These are phyloP conservation scores for Autographa gamma DNA, from an alignment of 2,888 invertebrate genomes.

Conservation along the genomic window DNA sequence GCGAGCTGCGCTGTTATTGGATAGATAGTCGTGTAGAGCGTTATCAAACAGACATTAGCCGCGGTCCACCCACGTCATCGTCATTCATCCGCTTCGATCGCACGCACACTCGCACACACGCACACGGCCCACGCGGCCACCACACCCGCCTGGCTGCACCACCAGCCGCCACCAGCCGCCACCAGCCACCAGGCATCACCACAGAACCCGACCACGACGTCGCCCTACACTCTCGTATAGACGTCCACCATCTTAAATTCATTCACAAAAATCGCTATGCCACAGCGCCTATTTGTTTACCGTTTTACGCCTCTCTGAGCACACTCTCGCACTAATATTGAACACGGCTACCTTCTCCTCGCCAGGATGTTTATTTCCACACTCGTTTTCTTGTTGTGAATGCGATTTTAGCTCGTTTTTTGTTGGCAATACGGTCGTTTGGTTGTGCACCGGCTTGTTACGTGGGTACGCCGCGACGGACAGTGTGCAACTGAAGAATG, in stretches of 20 bases:
- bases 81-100: constrained; percentile 87
- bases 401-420: constrained; percentile 75
- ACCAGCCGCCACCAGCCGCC: constrained; percentile 49
- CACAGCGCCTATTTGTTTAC: constrained; percentile 84
- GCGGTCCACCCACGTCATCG: constrained; percentile 80
- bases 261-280: constrained; percentile 87
- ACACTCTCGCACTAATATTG: constrained; percentile 56
- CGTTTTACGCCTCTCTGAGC: constrained; percentile 76
- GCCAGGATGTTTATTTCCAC: constrained; percentile 57
- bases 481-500: constrained; percentile 87
- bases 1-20: constrained; percentile 61
- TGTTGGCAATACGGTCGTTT: constrained; percentile 75
- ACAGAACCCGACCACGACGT: constrained; percentile 68
- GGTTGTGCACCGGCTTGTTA: constrained; percentile 63
- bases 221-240: constrained; percentile 74
- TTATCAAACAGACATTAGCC: constrained; percentile 83
- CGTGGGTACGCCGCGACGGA: constrained; percentile 66
- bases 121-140: constrained; percentile 66
- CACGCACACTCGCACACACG: constrained; percentile 78
- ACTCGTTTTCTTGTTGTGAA: constrained; percentile 63
- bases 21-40: constrained; percentile 66
- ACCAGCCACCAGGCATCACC: constrained; percentile 60
- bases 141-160: constrained; percentile 31
- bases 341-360: constrained; percentile 54
- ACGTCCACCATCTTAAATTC: constrained; percentile 88